These are phyloP conservation scores for Pseudochaenichthys georgianus DNA, from an alignment of 2,797 vertebrate genomes.

Conservation along the genomic window DNA sequence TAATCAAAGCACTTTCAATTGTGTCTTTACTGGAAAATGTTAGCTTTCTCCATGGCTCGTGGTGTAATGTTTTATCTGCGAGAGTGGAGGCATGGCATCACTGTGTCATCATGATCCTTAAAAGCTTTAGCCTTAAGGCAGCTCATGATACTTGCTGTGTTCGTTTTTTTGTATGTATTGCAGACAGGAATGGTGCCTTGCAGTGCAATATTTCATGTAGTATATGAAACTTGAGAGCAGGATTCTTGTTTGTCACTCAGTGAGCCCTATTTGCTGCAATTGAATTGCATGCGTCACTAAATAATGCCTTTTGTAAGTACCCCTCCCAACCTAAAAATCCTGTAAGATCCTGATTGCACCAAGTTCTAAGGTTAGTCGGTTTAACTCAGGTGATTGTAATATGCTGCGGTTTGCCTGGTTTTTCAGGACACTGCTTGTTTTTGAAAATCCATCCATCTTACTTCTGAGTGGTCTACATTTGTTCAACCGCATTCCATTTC, in stretches of 20 bases:
- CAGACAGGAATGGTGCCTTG: conserved; percentile 32
- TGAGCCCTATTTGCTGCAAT: conserved; percentile 28
- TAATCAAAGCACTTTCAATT: conserved; percentile 12
- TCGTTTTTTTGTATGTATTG: conserved; percentile 25
- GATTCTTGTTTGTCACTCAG: conserved; percentile 22
- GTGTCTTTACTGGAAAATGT: conserved; percentile 16
- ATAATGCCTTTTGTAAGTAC: conserved; percentile 9
- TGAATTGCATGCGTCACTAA: conserved; percentile 10
- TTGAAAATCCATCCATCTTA: conserved; percentile 2
- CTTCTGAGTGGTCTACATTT: neutral
- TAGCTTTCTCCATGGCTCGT: conserved; percentile 19
- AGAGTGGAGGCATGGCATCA: conserved; percentile 50
- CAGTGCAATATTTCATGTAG: conserved; percentile 31
- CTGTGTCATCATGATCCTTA: conserved; percentile 62
- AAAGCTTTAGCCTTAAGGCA: conserved; percentile 60
- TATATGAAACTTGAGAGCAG: conserved; percentile 18
- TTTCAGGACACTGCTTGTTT: neutral
- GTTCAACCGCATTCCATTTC: neutral
- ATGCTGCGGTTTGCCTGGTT: conserved; percentile 22
- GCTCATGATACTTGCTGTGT: conserved; percentile 48
- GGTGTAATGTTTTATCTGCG: conserved; percentile 19
- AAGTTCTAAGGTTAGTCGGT: neutral
- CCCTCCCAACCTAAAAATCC: neutral
- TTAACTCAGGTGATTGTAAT: conserved; percentile 34
- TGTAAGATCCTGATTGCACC: conserved; percentile 33